These are phyloP conservation scores for Premnoplex brunnescens DNA, from an alignment of 2,797 vertebrate species.

Conservation along the genomic window DNA sequence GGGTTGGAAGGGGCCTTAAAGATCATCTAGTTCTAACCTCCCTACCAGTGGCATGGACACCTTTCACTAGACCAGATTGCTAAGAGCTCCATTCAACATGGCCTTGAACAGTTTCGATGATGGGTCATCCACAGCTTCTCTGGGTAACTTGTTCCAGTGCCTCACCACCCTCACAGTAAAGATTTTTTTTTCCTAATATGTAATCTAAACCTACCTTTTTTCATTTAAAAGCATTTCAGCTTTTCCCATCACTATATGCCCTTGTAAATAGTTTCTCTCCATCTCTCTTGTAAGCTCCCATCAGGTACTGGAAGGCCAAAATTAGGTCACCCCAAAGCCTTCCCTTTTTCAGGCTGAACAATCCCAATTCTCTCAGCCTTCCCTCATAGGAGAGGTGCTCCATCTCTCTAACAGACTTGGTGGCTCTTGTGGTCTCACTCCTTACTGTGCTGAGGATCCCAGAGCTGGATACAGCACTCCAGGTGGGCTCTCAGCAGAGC, in stretches of 20 bases:
- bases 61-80: not conserved
- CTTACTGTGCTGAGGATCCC: not conserved
- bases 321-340: not conserved
- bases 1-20: not conserved
- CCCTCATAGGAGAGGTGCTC: no score
- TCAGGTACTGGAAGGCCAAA: not conserved
- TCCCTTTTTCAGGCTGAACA: not conserved
- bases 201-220: not conserved
- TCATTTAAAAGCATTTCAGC: not conserved
- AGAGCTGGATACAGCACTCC: not conserved
- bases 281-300: not conserved
- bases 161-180: not conserved
- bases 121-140: not conserved
- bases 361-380: not conserved
- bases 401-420: no score
- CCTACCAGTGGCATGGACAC: not conserved
- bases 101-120: not conserved
- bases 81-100: not conserved
- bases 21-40: accelerated
- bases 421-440: not conserved
- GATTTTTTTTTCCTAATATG: not conserved
- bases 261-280: not conserved
- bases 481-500: not conserved
- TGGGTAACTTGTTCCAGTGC: not conserved
- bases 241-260: not conserved